A percentile compares a stretch with the other conserved stretches of the same genome.
Evolutionary conservation across 2,888 invertebrate genomes (phyloP).

Genomic region (Calameuta pallipes): DNA sequence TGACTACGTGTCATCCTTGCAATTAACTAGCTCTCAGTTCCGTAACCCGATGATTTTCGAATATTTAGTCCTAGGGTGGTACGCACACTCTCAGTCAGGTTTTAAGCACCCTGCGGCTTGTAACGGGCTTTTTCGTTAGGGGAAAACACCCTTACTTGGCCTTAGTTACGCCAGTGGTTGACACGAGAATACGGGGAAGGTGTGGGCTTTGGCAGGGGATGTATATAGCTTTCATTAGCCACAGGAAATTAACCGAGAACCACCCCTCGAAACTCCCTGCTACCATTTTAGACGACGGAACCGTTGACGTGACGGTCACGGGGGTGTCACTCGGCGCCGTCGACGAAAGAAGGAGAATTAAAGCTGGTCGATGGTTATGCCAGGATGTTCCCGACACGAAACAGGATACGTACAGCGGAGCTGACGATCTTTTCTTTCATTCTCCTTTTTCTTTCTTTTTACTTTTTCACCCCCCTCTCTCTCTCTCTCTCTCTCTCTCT

Average conservation of each 20-base stretch:
- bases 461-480: background rate
- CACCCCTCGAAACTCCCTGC: slow-evolving; percentile 23
- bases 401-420: background rate
- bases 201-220: slow-evolving; percentile 16
- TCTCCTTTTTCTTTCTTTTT: background rate
- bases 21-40: background rate
- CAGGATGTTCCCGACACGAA: slow-evolving; percentile 10
- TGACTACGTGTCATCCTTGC: background rate
- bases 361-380: background rate
- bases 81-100: background rate
- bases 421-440: background rate
- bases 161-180: background rate
- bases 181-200: slow-evolving; percentile 8
- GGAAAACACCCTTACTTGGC: background rate
- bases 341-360: slow-evolving; percentile 3
- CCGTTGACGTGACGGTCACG: background rate
- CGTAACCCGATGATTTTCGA: background rate
- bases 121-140: slow-evolving; percentile 3
- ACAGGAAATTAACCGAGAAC: slow-evolving; percentile 62
- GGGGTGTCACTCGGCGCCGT: background rate
- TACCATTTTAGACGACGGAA: slow-evolving; percentile 2
- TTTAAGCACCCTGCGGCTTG: background rate
- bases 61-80: background rate
- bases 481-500: no score
- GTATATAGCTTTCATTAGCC: slow-evolving; percentile 59